Base-by-base conservation (phyloP, 2,888 invertebrate species). In the Drosophila pseudotalamancana region DNA sequence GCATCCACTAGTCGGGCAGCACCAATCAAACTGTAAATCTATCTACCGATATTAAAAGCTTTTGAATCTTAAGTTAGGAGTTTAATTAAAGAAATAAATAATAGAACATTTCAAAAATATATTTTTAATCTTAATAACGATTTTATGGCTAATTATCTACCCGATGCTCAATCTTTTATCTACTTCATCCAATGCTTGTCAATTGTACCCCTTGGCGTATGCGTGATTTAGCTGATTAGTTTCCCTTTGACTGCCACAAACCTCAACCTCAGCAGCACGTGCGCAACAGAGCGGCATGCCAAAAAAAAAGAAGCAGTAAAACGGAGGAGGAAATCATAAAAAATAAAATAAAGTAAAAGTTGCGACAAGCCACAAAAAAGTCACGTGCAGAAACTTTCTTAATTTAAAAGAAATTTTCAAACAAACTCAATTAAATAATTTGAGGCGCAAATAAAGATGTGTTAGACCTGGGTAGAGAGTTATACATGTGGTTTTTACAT, bases 361-460 rank as follows among this genome's bases (percentile, higher is more conserved):
- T 77, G 65, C 51, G 39, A 55, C 45, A 59, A 51, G 39, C 72
- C 66, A 64, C 64, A 65, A 72, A 59, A 80, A 66, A 72, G 77
- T 83, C 83, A 83, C 83, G 83, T 83, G 78, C 79, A 70, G 63
- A 80, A 87, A 83, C 72, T 83, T 83, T 83, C 85, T 81, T 83
- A 83, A 83, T 83, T 83, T 83, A 87, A 83, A 83, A 87, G 82
- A 83, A 83, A 87, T 83, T 83, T 84, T 82, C 77, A 68, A 83
- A 87, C 87, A 83, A 83, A 87, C 83, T 84, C 82, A 83, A 87
- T 83, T 83, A 83, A 87, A 87, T 87, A 87, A 84, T 83, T 84
- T 77, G 67, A 68, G 72, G 72, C 74, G 50, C 70, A 87, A 81
- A 87, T 81, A 83, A 87, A 87, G 67, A 87, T 84, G 73, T 74